phyloP scores from a whole-genome alignment of 2,888 invertebrate species.

The Hemicrepidius hirtus region DNA sequence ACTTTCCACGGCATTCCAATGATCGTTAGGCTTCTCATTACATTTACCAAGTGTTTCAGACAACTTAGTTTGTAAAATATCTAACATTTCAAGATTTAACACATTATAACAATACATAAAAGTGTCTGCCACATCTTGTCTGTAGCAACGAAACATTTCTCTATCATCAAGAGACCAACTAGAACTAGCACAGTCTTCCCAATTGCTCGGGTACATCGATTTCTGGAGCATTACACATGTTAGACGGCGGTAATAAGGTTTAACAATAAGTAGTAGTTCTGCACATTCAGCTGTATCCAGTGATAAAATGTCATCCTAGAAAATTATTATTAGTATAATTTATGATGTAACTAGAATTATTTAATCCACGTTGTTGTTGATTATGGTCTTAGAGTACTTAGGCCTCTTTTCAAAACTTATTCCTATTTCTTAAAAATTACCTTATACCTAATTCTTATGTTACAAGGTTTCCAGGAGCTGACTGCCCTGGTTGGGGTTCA shows the following conservation, averaged over 20 bases:
- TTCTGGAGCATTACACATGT: slow-evolving; percentile 86
- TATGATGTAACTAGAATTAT: too few relatives aligned
- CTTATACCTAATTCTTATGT: too few relatives aligned
- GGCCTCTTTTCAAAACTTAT: too few relatives aligned
- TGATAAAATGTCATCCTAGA: slow-evolving; percentile 79
- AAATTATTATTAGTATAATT: slow-evolving; percentile 44
- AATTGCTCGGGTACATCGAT: slow-evolving; percentile 80
- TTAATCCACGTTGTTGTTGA: too few relatives aligned
- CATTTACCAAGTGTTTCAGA: slow-evolving; percentile 73
- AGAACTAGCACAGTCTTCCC: slow-evolving; percentile 72
- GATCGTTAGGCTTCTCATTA: slow-evolving; percentile 45
- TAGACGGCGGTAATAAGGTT: slow-evolving; percentile 86
- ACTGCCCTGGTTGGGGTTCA: too few relatives aligned
- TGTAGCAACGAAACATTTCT: slow-evolving; percentile 86
- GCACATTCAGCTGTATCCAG: slow-evolving; percentile 72
- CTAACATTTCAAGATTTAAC: slow-evolving; percentile 83
- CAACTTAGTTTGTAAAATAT: slow-evolving; percentile 80
- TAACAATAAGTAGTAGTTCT: slow-evolving; percentile 76
- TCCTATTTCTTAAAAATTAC: too few relatives aligned
- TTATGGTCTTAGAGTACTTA: too few relatives aligned
- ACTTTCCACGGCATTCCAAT: slow-evolving; percentile 79
- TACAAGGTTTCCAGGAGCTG: too few relatives aligned
- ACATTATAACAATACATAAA: slow-evolving; percentile 89
- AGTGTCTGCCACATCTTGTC: slow-evolving; percentile 70
- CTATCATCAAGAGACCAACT: slow-evolving; percentile 84